phyloP scores from a whole-genome alignment of 2,797 vertebrate species.

The Karalla daura region DNA sequence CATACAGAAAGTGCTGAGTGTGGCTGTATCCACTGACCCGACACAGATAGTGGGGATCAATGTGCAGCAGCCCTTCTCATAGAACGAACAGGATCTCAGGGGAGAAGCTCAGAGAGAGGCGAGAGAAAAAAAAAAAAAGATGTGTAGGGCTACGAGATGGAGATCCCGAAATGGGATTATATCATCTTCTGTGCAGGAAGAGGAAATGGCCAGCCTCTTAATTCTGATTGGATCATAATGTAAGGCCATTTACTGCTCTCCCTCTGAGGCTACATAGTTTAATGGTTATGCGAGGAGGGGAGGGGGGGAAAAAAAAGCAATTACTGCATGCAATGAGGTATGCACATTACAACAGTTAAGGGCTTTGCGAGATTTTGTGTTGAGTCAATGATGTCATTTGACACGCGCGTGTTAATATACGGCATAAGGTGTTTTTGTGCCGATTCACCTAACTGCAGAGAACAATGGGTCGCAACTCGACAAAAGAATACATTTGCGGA shows the following conservation, averaged over 20 bases:
- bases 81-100: conserved; percentile 68
- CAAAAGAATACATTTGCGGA: conserved; percentile 34
- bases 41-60: conserved; percentile 77
- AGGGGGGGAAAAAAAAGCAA: conserved; percentile 51
- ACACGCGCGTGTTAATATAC: conserved; percentile 25
- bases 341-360: conserved; percentile 37
- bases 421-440: conserved; percentile 11
- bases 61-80: conserved; percentile 69
- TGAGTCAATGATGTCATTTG: conserved; percentile 22
- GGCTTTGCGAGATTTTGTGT: conserved; percentile 18
- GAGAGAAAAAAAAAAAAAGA: conserved; percentile 43
- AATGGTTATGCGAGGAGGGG: conserved; percentile 60
- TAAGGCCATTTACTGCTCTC: conserved; percentile 63
- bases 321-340: conserved; percentile 52
- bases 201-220: conserved; percentile 72
- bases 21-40: conserved; percentile 72
- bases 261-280: conserved; percentile 56
- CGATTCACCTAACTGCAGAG: conserved; percentile 12
- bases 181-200: conserved; percentile 69
- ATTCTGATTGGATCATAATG: conserved; percentile 68
- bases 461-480: conserved; percentile 19
- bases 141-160: conserved; percentile 55
- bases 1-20: conserved; percentile 70
- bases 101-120: conserved; percentile 57
- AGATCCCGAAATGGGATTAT: conserved; percentile 71